A percentile compares a stretch with the other conserved stretches of the same genome.
Evolutionary conservation across 1,140 invertebrate species (phyloP).

Genomic region (Lasaia peninsularis): DNA sequence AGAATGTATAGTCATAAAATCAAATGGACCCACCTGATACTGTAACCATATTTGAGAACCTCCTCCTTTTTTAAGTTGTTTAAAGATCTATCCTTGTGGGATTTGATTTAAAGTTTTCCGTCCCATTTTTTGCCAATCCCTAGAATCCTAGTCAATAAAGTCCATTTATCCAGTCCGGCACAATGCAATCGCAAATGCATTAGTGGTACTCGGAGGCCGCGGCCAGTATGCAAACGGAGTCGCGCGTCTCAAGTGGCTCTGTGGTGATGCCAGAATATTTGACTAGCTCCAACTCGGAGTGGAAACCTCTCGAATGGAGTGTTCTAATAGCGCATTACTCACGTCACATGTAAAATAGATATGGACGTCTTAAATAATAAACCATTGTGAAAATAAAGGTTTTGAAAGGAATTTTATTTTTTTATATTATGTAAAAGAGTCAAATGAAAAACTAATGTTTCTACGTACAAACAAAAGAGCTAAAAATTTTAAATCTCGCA

Average conservation of each 20-base stretch:
- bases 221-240: conserved; percentile 44
- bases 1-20: too few relatives aligned
- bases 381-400: too few relatives aligned
- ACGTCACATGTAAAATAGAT: not conserved
- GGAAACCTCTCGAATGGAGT: conserved; percentile 19
- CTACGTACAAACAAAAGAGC: too few relatives aligned
- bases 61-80: too few relatives aligned
- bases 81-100: too few relatives aligned
- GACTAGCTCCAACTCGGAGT: conserved; percentile 19
- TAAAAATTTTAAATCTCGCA: too few relatives aligned
- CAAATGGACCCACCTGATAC: too few relatives aligned
- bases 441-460: too few relatives aligned
- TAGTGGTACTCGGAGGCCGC: conserved; percentile 32
- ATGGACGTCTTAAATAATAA: not conserved
- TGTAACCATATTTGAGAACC: too few relatives aligned
- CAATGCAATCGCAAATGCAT: conserved; percentile 50
- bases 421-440: too few relatives aligned
- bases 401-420: not conserved
- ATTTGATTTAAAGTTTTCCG: too few relatives aligned
- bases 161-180: not conserved
- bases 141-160: not conserved
- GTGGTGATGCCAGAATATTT: conserved; percentile 28
- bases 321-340: conserved; percentile 23
- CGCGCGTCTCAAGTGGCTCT: conserved; percentile 46
- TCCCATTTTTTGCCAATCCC: too few relatives aligned